A percentile compares a stretch with the other conserved stretches of the same genome.
Conservation (phyloP, 2,113 vertebrate genomes). For the Lynx canadensis region DNA sequence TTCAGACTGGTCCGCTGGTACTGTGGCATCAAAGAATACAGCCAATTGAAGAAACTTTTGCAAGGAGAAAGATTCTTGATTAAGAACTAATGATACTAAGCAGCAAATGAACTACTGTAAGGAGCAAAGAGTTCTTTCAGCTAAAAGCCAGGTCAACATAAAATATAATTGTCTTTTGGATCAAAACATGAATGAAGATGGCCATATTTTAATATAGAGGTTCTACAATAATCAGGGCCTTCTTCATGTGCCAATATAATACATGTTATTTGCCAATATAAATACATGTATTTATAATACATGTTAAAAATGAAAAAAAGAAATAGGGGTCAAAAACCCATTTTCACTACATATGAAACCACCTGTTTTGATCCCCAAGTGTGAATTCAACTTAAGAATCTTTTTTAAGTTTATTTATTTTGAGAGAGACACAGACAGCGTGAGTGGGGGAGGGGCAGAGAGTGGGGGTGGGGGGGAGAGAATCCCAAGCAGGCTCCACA, state of each 20-base stretch:
- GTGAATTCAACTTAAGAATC: neutral
- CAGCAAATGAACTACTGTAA: neutral
- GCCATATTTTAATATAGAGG: conserved; percentile 14
- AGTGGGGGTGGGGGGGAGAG: too few relatives aligned
- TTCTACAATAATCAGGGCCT: neutral
- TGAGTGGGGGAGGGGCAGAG: too few relatives aligned
- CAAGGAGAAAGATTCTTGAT: conserved; percentile 52
- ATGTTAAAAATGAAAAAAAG: conserved; percentile 23
- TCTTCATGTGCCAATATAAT: conserved; percentile 34
- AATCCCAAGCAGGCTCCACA: too few relatives aligned
- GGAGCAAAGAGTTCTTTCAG: neutral
- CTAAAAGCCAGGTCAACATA: conserved; percentile 41
- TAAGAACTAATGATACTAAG: conserved; percentile 49
- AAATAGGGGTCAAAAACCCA: conserved; percentile 22
- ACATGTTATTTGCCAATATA: neutral
- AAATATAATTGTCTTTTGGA: conserved; percentile 56
- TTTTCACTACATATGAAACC: conserved; percentile 23
- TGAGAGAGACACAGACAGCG: too few relatives aligned
- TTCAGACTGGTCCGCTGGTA: conserved; percentile 44
- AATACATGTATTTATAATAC: neutral
- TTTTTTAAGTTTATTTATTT: too few relatives aligned
- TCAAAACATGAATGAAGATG: conserved; percentile 28
- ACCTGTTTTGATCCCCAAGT: conserved; percentile 30
- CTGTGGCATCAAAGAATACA: conserved; percentile 50
- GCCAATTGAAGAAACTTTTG: neutral